Percentiles rank a stretch among this genome's conserved stretches.
phyloP scores from a whole-genome alignment of 1,140 invertebrate genomes.

The Diplogasteroides magnus region DNA sequence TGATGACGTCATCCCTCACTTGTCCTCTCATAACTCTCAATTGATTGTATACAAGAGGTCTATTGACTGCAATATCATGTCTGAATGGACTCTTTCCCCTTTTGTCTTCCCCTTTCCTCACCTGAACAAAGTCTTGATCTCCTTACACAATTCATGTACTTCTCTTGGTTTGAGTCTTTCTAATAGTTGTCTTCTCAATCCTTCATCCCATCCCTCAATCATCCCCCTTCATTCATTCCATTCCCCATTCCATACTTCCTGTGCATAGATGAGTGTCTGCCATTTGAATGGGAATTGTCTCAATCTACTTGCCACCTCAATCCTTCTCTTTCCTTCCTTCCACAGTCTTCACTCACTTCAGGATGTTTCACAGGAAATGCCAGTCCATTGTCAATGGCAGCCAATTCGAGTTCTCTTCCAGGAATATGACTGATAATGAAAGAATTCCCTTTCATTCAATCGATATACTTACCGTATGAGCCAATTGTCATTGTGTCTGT shows the following conservation, averaged over 20 bases:
- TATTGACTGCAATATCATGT: constrained; percentile 24
- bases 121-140: constrained; percentile 37
- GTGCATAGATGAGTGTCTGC: constrained; percentile 37
- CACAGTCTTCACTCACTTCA: constrained; percentile 1
- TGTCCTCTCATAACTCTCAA: constrained; percentile 44
- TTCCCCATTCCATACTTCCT: constrained; percentile 4
- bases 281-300: constrained; percentile 44
- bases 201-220: constrained; percentile 34
- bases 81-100: constrained; percentile 19
- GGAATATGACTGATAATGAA: constrained; percentile 42
- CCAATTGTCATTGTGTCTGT: constrained; percentile 47
- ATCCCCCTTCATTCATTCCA: background rate
- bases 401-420: constrained; percentile 38
- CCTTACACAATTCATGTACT: constrained; percentile 39
- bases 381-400: constrained; percentile 50
- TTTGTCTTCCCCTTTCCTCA: constrained; percentile 8
- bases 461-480: constrained; percentile 36
- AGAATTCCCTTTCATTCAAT: too few species aligned
- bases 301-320: constrained; percentile 34
- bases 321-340: background rate
- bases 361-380: constrained; percentile 50
- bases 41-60: constrained; percentile 33
- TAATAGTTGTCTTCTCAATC: constrained; percentile 30
- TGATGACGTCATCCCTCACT: constrained; percentile 1
- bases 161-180: constrained; percentile 38